Conservation (phyloP, 1,140 invertebrate genomes). For the Dreissena polymorpha region DNA sequence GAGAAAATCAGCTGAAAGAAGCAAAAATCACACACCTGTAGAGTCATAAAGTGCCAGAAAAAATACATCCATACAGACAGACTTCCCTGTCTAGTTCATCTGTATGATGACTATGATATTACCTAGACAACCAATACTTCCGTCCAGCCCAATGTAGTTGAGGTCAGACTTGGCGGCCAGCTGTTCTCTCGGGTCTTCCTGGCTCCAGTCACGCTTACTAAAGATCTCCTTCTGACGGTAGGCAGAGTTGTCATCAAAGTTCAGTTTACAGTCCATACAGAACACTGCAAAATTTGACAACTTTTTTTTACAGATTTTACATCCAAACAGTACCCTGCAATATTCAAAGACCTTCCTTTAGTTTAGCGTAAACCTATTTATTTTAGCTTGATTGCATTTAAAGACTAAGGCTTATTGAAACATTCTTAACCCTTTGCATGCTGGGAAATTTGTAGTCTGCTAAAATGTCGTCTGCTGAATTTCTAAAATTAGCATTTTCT, state of each 20-base stretch:
- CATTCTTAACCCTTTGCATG: too few species aligned
- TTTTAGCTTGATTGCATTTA: too few species aligned
- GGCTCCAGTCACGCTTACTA: slow-evolving; percentile 73
- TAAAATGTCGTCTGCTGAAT: too few species aligned
- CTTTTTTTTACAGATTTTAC: background rate
- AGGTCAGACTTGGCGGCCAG: slow-evolving; percentile 93
- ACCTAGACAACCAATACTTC: slow-evolving; percentile 92
- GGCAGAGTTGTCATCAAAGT: slow-evolving; percentile 98
- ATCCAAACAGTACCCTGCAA: background rate
- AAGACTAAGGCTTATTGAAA: too few species aligned
- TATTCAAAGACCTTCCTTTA: background rate
- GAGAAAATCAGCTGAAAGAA: too few species aligned
- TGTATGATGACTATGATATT: background rate
- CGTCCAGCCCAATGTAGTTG: slow-evolving; percentile 98
- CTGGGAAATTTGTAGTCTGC: too few species aligned
- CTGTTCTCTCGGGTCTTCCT: slow-evolving; percentile 91
- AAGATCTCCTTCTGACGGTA: slow-evolving; percentile 91
- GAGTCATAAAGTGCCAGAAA: too few species aligned
- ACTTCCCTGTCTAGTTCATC: too few species aligned
- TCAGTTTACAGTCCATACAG: slow-evolving; percentile 98
- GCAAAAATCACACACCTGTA: too few species aligned
- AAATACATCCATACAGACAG: background rate
- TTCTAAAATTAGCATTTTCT: too few species aligned
- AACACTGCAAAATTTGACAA: slow-evolving; percentile 80
- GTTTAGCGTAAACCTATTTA: too few species aligned